Evolutionary conservation across 2,797 vertebrate species (phyloP).

Genomic region (Coregonus sp.): DNA sequence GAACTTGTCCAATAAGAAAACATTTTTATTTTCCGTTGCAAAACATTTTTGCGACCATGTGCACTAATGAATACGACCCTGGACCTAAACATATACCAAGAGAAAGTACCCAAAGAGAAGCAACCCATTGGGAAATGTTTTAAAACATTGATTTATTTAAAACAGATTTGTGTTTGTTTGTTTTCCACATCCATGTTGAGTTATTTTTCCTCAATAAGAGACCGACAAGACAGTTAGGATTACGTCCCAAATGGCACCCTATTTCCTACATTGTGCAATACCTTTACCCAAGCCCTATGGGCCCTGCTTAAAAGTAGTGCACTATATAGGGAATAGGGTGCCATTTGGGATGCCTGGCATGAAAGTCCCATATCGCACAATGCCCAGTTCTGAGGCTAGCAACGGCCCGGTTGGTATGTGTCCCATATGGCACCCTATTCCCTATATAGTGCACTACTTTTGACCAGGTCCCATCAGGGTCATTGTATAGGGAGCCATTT

Average conservation of each 20-base stretch:
- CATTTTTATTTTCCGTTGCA: neutral
- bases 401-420: neutral
- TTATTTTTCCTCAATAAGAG: constrained; percentile 1
- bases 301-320: neutral
- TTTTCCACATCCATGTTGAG: constrained; percentile 43
- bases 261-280: too few relatives aligned
- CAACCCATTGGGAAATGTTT: neutral
- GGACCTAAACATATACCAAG: neutral
- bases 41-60: neutral
- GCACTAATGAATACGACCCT: neutral
- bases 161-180: constrained; percentile 26
- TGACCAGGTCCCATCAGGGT: too few relatives aligned
- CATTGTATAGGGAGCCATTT: too few relatives aligned
- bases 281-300: neutral
- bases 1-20: neutral
- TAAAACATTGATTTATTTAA: constrained; percentile 48
- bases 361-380: constrained; percentile 63
- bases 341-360: constrained; percentile 15
- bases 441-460: too few relatives aligned
- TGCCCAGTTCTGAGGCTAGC: constrained; percentile 42
- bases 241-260: too few relatives aligned
- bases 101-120: neutral
- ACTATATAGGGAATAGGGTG: neutral
- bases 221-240: neutral
- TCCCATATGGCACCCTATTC: too few relatives aligned